These are phyloP conservation scores for Zophobas morio DNA, from an alignment of 1,140 invertebrate genomes.

Conservation along the genomic window DNA sequence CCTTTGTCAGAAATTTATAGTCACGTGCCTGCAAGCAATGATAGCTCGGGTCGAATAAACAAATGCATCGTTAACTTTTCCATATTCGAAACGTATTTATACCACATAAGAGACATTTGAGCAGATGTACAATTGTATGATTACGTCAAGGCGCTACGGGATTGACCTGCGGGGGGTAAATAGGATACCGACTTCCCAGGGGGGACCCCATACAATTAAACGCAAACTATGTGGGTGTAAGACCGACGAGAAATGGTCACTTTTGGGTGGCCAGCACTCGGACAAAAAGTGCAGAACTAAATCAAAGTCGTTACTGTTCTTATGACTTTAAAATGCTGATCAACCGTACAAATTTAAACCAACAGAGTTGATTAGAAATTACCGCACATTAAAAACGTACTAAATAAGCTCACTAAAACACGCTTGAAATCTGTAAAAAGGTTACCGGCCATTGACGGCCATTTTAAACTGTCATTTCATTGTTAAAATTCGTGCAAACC, in stretches of 20 bases:
- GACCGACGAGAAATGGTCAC: conserved; percentile 14
- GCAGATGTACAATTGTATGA: conserved; percentile 39
- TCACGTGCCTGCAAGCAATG: conserved; percentile 21
- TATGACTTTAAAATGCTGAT: conserved; percentile 2
- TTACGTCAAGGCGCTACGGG: conserved; percentile 36
- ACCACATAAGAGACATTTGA: conserved; percentile 12
- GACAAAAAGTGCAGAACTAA: conserved; percentile 34
- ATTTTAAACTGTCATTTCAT: no score
- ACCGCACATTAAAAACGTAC: not conserved
- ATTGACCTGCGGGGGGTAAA: conserved; percentile 24
- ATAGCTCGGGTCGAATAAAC: not conserved
- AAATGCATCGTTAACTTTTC: conserved; percentile 21
- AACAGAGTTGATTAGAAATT: not conserved
- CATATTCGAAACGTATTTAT: conserved; percentile 15
- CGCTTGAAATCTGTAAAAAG: no score
- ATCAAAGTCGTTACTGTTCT: conserved; percentile 23
- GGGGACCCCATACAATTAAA: conserved; percentile 31
- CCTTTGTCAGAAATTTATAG: not conserved
- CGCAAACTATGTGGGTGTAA: conserved; percentile 31
- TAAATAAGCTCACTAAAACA: not conserved
- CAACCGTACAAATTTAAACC: conserved; percentile 32
- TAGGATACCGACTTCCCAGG: conserved; percentile 24
- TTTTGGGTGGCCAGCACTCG: conserved; percentile 23
- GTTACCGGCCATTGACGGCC: no score
- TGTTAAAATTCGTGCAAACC: no score